These are phyloP conservation scores for Rhabditoides inermis DNA, from an alignment of 2,888 invertebrate genomes.

Conservation along the genomic window DNA sequence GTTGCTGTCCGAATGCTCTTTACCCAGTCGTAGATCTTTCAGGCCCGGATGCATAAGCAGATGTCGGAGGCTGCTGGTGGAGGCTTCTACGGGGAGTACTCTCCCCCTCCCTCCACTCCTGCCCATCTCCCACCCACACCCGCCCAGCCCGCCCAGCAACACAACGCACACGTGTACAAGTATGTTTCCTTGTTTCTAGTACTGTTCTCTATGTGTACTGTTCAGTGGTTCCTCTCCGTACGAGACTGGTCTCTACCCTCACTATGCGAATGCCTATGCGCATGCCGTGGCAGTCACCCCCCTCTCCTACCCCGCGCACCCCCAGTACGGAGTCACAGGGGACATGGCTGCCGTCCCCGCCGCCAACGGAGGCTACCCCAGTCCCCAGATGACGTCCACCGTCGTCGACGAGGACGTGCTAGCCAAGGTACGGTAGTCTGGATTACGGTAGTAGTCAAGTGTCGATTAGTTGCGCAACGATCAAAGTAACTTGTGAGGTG, in stretches of 20 bases:
- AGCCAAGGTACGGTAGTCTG: too few relatives aligned
- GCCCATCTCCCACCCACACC: slow-evolving; percentile 5
- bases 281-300: not conserved
- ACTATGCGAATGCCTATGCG: not conserved
- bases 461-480: too few relatives aligned
- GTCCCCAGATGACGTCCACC: too few relatives aligned
- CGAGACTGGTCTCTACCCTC: slow-evolving; percentile 19
- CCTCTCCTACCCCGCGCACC: slow-evolving; percentile 1
- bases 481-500: too few relatives aligned
- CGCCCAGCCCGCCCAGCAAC: not conserved
- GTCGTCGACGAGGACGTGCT: too few relatives aligned
- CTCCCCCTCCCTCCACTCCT: not conserved
- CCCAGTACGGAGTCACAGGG: slow-evolving; percentile 1
- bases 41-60: slow-evolving; percentile 46
- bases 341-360: too few relatives aligned
- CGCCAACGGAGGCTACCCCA: slow-evolving; percentile 16
- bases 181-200: not conserved
- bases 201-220: not conserved
- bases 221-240: not conserved
- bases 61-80: slow-evolving; percentile 31
- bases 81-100: slow-evolving; percentile 26
- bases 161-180: slow-evolving; percentile 2
- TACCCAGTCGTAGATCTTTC: too few relatives aligned
- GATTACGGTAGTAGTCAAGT: too few relatives aligned
- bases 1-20: too few relatives aligned